Conservation (phyloP, 2,113 vertebrate genomes). For the Colius striatus region DNA sequence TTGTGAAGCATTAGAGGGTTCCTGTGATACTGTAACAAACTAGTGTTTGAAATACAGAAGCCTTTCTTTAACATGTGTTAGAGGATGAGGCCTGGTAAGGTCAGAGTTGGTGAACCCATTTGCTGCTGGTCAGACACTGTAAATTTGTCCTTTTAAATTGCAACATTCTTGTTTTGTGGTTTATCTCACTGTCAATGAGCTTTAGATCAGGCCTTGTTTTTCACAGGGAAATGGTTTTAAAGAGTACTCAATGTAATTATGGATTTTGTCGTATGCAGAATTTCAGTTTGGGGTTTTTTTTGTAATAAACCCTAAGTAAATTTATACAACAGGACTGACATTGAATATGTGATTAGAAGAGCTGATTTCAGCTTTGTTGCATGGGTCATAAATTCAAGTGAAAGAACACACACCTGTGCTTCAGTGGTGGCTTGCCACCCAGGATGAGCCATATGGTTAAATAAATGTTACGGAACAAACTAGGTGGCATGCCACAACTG, state of each 20-base stretch:
- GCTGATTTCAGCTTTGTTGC: not conserved
- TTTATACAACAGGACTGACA: not conserved
- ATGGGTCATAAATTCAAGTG: not conserved
- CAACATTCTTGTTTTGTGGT: not conserved
- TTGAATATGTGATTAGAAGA: not conserved
- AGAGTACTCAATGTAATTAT: not conserved
- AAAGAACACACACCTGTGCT: slow-evolving; percentile 20
- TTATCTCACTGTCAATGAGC: not conserved
- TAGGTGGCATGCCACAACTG: slow-evolving; percentile 21
- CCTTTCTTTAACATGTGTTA: not conserved
- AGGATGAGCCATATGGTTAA: slow-evolving; percentile 44
- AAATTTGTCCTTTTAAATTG: not conserved
- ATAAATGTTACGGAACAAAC: not conserved
- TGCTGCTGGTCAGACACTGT: not conserved
- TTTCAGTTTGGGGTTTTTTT: not conserved
- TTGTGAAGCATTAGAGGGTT: not conserved
- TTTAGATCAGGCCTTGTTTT: not conserved
- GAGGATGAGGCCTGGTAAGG: not conserved
- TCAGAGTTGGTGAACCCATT: not conserved
- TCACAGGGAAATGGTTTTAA: not conserved
- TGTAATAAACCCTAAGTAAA: not conserved
- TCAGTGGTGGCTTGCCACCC: slow-evolving; percentile 28
- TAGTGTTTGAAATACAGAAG: not conserved
- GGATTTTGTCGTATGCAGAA: not conserved
- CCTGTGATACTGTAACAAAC: not conserved